phyloP scores from a whole-genome alignment of 1,140 invertebrate genomes.

The Drosophila ambigua region DNA sequence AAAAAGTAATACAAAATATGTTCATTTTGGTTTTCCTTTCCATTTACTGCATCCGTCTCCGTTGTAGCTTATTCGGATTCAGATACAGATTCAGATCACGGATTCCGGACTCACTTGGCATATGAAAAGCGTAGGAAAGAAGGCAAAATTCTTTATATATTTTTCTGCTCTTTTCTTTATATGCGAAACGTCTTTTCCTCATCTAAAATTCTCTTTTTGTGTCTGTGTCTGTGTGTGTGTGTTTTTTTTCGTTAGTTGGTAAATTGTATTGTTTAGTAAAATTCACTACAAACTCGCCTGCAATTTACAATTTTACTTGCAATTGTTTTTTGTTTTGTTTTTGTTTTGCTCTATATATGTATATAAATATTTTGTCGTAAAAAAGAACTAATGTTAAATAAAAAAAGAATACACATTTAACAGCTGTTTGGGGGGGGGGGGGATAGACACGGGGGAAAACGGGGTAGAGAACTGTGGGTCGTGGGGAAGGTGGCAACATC shows the following conservation, averaged over 20 bases:
- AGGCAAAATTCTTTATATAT: constrained; percentile 43
- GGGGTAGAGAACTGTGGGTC: constrained; percentile 19
- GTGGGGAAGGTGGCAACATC: constrained; percentile 15
- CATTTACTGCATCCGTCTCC: constrained; percentile 13
- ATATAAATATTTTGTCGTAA: constrained; percentile 7
- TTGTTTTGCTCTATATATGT: constrained; percentile 21
- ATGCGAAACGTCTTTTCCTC: background rate
- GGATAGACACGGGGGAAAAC: background rate
- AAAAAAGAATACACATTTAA: constrained; percentile 14
- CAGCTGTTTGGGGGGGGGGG: constrained; percentile 6
- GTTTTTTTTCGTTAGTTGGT: constrained; percentile 12
- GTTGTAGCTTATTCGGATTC: background rate
- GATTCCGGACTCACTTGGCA: constrained; percentile 33
- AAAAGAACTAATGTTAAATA: constrained; percentile 5
- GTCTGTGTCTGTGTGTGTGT: background rate
- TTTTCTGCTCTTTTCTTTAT: constrained; percentile 5
- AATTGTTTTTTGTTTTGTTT: constrained; percentile 3
- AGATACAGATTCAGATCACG: too few relatives aligned
- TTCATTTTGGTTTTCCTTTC: constrained; percentile 36
- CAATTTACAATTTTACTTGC: too few relatives aligned
- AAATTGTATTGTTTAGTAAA: constrained; percentile 24
- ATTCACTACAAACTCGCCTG: constrained; percentile 30
- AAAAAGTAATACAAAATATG: constrained; percentile 79
- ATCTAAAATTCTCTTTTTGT: constrained; percentile 4
- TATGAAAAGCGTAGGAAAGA: constrained; percentile 62